Evolutionary conservation across 2,113 vertebrate genomes (phyloP).

Genomic region (Callocephalon fimbriatum): DNA sequence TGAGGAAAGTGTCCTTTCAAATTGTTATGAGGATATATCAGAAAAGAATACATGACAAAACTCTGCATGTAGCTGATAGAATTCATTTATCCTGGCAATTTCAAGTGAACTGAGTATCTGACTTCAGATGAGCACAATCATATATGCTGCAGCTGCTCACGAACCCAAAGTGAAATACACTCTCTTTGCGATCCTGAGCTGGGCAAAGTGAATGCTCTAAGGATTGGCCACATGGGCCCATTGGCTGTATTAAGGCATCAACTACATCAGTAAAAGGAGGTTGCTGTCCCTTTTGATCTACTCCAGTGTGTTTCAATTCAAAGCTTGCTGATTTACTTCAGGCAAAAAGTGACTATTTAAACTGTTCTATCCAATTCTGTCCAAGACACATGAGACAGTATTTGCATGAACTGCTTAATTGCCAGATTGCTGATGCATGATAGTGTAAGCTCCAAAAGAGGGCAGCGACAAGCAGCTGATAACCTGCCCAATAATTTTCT

Average conservation of each 20-base stretch:
- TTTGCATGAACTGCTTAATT: neutral
- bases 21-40: neutral
- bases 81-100: neutral
- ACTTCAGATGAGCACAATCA: neutral
- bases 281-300: neutral
- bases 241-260: neutral
- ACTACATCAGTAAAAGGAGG: neutral
- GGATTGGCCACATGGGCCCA: neutral
- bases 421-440: neutral
- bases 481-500: neutral
- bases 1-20: neutral
- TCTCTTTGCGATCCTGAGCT: neutral
- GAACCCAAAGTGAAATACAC: no score
- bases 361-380: neutral
- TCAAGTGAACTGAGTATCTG: neutral
- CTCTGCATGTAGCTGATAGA: neutral
- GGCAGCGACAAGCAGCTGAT: neutral
- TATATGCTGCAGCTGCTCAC: neutral
- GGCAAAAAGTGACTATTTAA: neutral
- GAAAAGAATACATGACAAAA: neutral
- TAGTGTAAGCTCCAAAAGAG: neutral
- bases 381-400: neutral
- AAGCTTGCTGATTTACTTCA: neutral
- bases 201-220: neutral
- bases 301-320: neutral